Conservation (phyloP, 1,140 invertebrate species). For the Bombyx mori region ASM3026992v2 NC_085111.1:11878001-11878500, state of each 20-base stretch:
- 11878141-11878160: constrained; percentile 46
- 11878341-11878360: constrained; percentile 36
- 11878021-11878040: constrained; percentile 62
- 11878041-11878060: constrained; percentile 63
- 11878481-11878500: constrained; percentile 60
- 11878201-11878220: constrained; percentile 67
- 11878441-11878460: constrained; percentile 61
- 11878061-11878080: constrained; percentile 63
- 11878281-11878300: constrained; percentile 39
- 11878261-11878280: constrained; percentile 47
- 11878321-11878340: constrained; percentile 54
- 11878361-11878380: constrained; percentile 57
- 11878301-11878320: constrained; percentile 47
- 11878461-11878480: constrained; percentile 67
- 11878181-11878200: constrained; percentile 59
- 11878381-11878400: constrained; percentile 50
- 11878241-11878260: constrained; percentile 39
- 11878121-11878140: constrained; percentile 50
- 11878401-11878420: constrained; percentile 57
- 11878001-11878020: constrained; percentile 45
- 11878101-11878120: constrained; percentile 45
- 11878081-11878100: constrained; percentile 67
- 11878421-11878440: constrained; percentile 63
- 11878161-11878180: constrained; percentile 34
- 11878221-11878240: constrained; percentile 57